Evolutionary conservation across 2,888 invertebrate genomes (phyloP).

Genomic region (Thymelicus acteon): DNA sequence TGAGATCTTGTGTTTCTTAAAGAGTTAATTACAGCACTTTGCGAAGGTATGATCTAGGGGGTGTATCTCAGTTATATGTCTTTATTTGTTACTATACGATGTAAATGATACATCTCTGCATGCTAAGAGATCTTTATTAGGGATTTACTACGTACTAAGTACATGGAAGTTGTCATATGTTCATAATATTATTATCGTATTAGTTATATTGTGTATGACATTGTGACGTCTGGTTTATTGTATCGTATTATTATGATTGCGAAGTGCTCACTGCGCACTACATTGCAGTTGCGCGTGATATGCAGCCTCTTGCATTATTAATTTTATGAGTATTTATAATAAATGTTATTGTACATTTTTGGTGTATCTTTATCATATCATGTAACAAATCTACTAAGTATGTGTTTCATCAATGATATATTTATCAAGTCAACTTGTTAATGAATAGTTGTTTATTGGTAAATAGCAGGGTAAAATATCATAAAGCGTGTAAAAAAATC

Average conservation of each 20-base stretch:
- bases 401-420: not conserved
- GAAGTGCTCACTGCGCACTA: conserved; percentile 30
- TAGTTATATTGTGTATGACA: not conserved
- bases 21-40: too few species aligned
- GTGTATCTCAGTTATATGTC: conserved; percentile 1
- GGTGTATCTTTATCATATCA: too few species aligned
- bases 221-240: not conserved
- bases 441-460: too few species aligned
- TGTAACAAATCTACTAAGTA: too few species aligned
- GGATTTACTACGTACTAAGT: not conserved
- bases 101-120: not conserved
- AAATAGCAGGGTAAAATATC: too few species aligned
- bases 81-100: not conserved
- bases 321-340: not conserved
- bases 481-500: too few species aligned
- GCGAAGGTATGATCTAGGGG: too few species aligned
- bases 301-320: conserved; percentile 29
- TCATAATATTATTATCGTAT: not conserved
- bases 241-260: conserved; percentile 13
- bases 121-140: not conserved
- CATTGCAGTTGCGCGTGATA: conserved; percentile 28
- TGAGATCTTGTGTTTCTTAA: not conserved
- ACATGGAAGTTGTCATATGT: too few species aligned
- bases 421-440: too few species aligned
- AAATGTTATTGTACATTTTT: too few species aligned